Evolutionary conservation across 1,140 invertebrate species (phyloP).

Genomic region (Drosophila suzukii): DNA sequence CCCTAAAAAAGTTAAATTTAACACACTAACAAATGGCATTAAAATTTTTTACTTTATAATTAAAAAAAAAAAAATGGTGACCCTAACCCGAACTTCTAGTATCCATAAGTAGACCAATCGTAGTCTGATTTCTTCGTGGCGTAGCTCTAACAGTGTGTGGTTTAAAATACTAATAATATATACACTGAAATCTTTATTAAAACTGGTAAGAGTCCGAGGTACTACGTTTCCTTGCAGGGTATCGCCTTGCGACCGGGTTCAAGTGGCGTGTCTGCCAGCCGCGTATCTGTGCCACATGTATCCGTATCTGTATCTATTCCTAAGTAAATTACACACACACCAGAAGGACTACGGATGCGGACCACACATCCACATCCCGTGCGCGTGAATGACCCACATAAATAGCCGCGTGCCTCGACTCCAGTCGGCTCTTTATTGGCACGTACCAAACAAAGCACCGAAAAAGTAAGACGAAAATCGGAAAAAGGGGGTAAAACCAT

Average conservation of each 20-base stretch:
- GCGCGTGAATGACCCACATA: conserved; percentile 72
- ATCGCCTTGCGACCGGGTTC: conserved; percentile 25
- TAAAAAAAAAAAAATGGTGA: too few species aligned
- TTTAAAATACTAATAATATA: too few species aligned
- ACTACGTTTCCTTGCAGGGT: not conserved
- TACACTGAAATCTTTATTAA: not conserved
- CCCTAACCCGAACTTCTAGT: too few species aligned
- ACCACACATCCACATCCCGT: conserved; percentile 36
- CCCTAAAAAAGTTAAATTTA: too few species aligned
- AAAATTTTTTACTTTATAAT: too few species aligned
- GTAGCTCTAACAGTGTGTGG: too few species aligned
- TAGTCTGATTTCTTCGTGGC: too few species aligned
- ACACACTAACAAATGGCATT: too few species aligned
- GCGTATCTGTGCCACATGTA: conserved; percentile 29
- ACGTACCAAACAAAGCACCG: conserved; percentile 56
- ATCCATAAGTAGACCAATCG: too few species aligned
- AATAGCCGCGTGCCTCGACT: conserved; percentile 61
- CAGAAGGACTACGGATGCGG: conserved; percentile 18
- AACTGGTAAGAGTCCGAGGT: not conserved
- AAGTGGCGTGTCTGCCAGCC: conserved; percentile 59
- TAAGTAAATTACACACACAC: conserved; percentile 65
- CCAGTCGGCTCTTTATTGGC: conserved; percentile 48
- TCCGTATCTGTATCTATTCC: conserved; percentile 66
- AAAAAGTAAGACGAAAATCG: conserved; percentile 8
- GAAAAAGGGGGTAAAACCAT: conserved; percentile 5